phyloP scores from a whole-genome alignment of 2,113 vertebrate species.

The Perccottus glenii region DNA sequence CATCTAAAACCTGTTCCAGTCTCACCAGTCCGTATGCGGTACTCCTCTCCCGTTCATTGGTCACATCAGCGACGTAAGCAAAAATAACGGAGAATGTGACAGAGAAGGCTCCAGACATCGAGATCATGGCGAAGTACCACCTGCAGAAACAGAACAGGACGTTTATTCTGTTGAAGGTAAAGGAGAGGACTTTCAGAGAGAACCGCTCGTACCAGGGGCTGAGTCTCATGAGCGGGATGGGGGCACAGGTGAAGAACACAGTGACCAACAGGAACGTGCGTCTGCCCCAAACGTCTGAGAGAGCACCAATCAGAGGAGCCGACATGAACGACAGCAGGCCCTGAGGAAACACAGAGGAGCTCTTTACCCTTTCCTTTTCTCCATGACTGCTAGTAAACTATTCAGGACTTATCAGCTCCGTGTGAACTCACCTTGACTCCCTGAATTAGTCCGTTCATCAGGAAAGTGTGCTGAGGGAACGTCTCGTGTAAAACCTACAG shows the following conservation, averaged over 20 bases:
- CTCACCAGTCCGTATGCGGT: slow-evolving; percentile 93
- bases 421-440: slow-evolving; percentile 89
- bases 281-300: slow-evolving; percentile 91
- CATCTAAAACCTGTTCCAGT: too few relatives aligned
- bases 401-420: too few relatives aligned
- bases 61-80: slow-evolving; percentile 94
- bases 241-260: slow-evolving; percentile 90
- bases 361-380: background rate
- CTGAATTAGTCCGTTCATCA: slow-evolving; percentile 98
- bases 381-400: background rate
- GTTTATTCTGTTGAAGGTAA: background rate
- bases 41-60: slow-evolving; percentile 88
- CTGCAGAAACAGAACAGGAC: slow-evolving; percentile 58
- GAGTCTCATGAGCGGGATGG: slow-evolving; percentile 90
- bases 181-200: too few relatives aligned
- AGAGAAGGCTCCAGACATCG: slow-evolving; percentile 92
- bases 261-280: slow-evolving; percentile 87
- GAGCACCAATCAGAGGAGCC: slow-evolving; percentile 87
- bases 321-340: slow-evolving; percentile 93
- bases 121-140: slow-evolving; percentile 98
- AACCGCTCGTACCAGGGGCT: slow-evolving; percentile 84
- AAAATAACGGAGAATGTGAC: slow-evolving; percentile 98
- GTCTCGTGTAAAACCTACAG: slow-evolving; percentile 92
- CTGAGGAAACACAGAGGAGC: slow-evolving; percentile 58
- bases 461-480: slow-evolving; percentile 92